Base-by-base conservation (phyloP, 2,888 invertebrate genomes). In the Blastobasis adustella region DNA sequence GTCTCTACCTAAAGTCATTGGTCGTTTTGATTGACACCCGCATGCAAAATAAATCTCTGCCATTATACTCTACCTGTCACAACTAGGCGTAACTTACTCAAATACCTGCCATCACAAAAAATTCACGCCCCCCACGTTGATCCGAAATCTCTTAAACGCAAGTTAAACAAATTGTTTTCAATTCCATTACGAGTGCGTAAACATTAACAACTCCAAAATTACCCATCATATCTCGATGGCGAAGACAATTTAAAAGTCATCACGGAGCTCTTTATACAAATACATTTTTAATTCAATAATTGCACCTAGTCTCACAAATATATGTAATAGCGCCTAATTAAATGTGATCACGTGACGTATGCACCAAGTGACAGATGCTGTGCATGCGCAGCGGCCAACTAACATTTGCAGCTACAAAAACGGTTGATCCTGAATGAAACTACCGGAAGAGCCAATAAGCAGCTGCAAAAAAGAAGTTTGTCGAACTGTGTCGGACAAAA, bases 201-300 rank as follows among this genome's bases (percentile, higher is more conserved):
- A 45, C 8, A 45, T 45, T n/a, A 42, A 10, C 4, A 45, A 10
- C 8, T 37, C 10, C 1, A 10, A 9, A 46, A 10, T 46, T n/a
- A 46, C 9, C 37, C 10, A 7, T 36, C 6, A 40, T 10, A 9
- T 10, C 40, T 51, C 48, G 52, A 55, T 61, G 62, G 54, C 54
- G 50, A 57, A 54, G 61, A 74, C 79, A 84, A 84, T 85, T 81
- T 76, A 78, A 79, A 74, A 70, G 62, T 69, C 79, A 84, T 83
- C 73, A 75, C 63, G 62, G 66, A 73, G 69, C 77, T 79, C 73
- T 80, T 79, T 67, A 62, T 57, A 71, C 70, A 77, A 86, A 87
- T 83, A 78, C 71, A 76, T 81, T 86, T 86, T 87, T 86, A 84
- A 87, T 85, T 80, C 66, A 66, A 75, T 87, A 87, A 88, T 88